Base-by-base conservation (phyloP, 2,797 vertebrate species). In the Discoglossus pictus region DNA sequence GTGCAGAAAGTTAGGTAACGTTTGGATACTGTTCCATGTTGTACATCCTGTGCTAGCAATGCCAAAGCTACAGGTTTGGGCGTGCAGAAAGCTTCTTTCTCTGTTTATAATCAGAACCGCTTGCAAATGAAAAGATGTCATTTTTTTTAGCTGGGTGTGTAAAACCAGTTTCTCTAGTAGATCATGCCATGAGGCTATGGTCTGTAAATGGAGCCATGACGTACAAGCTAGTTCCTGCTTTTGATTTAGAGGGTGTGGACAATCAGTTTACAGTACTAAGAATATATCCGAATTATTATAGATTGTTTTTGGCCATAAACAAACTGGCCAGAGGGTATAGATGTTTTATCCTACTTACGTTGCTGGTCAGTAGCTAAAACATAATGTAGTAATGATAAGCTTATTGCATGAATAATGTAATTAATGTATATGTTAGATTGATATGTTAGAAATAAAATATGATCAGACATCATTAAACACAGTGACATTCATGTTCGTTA, bases 111-210 rank as follows among this genome's bases (percentile, higher is more conserved):
- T 76, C 39, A 0, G 10, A 62, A 61, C 67, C 73, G 65, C 76
- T 80, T 77, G 71, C 65, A 71, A 68, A 67, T 65, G 62, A 78
- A 76, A 84, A 83, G 80, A 84, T 83, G 75, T 85, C 77, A 80
- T 87, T 79, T 84, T 78, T 55, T 3, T 75, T 77, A 72, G 71
- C 76, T 80, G 81, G 85, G 86, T n/a, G 76, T 83, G 85, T 79
- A 79, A 72, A 90, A 90, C 89, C 86, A 74, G 90, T 90, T 90
- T 59, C 0, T 2, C 89, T 53, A 51, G 84, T 79, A 72, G n/a
- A 42, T 68, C 36, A 0, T 77, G 75, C 68, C 3, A 44, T 0
- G 0, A 74, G 83, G 78, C 74, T 61, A 23, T 76, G 47, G 51
- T 7, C 61, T 69, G 54, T 71, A 60, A 53, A 69, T 67, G 68